Base-by-base conservation (phyloP, 2,797 vertebrate species). In the Phyllotis vaccarum region DNA sequence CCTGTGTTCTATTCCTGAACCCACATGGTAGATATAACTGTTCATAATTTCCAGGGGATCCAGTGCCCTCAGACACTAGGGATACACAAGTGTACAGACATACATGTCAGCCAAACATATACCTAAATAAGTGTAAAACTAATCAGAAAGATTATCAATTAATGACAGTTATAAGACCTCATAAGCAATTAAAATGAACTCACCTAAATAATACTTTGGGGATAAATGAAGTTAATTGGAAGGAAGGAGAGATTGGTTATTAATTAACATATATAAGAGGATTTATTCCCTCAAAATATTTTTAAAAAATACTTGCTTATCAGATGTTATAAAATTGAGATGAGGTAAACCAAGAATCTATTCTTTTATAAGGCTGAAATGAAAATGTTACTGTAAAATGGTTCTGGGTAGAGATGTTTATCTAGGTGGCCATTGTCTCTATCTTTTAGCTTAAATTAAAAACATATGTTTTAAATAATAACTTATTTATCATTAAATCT, bases 111-210 rank as follows among this genome's bases (percentile, higher is more conserved):
- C 31, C 66, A 68, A 85, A 49, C 19, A 16, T 52, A 52, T 6
- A 49, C 40, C 49, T 64, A 64, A 85, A 24, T 78, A 34, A 34
- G 34, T 78, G 29, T 49, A n/a, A 85, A 52, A 52, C 43, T 24
- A 96, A 92, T 93, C 40, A 76, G 66, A 90, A 94, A n/a, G 37
- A 43, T 56, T 80, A 95, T 37, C 56, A 91, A 95, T 60, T 92
- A 95, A 86, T 82, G 79, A 90, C 37, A 56, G 31, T 49, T 93
- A 7, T 85, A 94, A 93, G 49, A 56, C 66, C 49, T 86, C 54
- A 22, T 66, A 83, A 89, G 21, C 80, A 60, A 31, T 96, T 80
- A 87, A 34, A 91, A 89, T 31, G 58, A 91, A 93, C 60, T 95
- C 56, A 81, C 49, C n/a, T 74, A 54, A 58, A 89, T 90, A 94